Evolutionary conservation across 2,797 vertebrate genomes (phyloP).

Genomic region (Pristis pectinata): DNA sequence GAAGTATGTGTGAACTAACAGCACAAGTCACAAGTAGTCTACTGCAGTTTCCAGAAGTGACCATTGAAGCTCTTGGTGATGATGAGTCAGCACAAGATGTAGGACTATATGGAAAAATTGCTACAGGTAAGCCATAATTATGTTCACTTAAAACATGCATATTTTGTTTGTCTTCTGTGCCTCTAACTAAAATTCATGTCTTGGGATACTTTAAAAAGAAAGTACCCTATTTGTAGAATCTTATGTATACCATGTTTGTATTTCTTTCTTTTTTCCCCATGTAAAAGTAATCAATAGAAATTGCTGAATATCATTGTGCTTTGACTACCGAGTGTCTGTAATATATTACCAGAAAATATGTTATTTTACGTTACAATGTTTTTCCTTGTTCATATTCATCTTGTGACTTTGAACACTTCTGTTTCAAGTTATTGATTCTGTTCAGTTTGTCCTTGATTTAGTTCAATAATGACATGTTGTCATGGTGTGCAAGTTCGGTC

Average conservation of each 20-base stretch:
- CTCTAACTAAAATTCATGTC: background rate
- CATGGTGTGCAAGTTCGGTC: background rate
- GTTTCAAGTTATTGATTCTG: background rate
- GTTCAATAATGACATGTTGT: background rate
- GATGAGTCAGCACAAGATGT: slow-evolving; percentile 77
- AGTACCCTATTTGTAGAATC: background rate
- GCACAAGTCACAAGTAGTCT: slow-evolving; percentile 84
- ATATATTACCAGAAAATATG: background rate
- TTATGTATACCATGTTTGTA: background rate
- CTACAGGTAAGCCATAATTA: slow-evolving; percentile 62
- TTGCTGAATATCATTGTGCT: background rate
- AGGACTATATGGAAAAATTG: slow-evolving; percentile 75
- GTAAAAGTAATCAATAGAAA: background rate
- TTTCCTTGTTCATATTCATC: background rate
- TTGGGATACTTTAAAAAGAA: background rate
- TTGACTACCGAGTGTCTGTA: background rate
- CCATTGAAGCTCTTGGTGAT: slow-evolving; percentile 80
- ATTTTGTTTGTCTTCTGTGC: background rate
- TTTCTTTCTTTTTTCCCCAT: background rate
- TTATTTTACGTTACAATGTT: background rate
- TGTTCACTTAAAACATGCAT: background rate
- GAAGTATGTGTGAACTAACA: slow-evolving; percentile 75
- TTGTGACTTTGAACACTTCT: background rate
- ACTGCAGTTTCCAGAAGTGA: slow-evolving; percentile 82
- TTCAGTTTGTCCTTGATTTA: background rate